Percentiles rank a stretch among this genome's conserved stretches.
phyloP scores from a whole-genome alignment of 1,140 invertebrate species.

The Drosophila kikkawai region DNA sequence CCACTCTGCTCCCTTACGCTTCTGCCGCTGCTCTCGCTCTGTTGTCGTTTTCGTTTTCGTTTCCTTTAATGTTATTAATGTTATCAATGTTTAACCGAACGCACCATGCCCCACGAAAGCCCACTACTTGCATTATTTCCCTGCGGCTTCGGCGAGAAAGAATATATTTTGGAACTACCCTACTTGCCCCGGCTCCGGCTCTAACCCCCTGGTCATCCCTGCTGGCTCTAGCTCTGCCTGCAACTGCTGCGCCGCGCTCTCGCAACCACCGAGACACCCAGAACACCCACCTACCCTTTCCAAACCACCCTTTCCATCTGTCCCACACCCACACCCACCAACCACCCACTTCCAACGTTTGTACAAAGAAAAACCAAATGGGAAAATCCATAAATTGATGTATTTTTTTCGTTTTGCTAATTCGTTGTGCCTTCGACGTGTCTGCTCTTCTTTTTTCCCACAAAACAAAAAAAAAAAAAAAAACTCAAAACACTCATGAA shows the following conservation, averaged over 20 bases:
- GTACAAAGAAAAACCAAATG: slow-evolving; percentile 53
- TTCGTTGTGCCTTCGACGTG: slow-evolving; percentile 76
- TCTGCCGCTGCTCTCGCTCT: slow-evolving; percentile 36
- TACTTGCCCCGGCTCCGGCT: slow-evolving; percentile 29
- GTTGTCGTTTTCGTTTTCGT: slow-evolving; percentile 41
- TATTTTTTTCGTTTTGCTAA: slow-evolving; percentile 76
- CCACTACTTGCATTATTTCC: slow-evolving; percentile 40
- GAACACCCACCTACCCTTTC: slow-evolving; percentile 24
- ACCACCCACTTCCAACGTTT: slow-evolving; percentile 47
- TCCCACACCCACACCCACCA: slow-evolving; percentile 25
- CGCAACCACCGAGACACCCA: slow-evolving; percentile 33
- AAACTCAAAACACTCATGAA: slow-evolving; percentile 56
- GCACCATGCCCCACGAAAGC: slow-evolving; percentile 22
- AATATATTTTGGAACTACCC: slow-evolving; percentile 9
- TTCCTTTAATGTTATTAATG: slow-evolving; percentile 64
- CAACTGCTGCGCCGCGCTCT: slow-evolving; percentile 43
- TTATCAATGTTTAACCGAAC: slow-evolving; percentile 69
- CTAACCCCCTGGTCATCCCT: slow-evolving; percentile 35
- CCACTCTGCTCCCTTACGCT: slow-evolving; percentile 24
- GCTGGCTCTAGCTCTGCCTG: slow-evolving; percentile 32
- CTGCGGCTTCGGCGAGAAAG: slow-evolving; percentile 14
- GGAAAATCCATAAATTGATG: slow-evolving; percentile 77
- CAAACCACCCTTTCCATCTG: slow-evolving; percentile 16
- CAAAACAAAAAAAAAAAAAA: slow-evolving; percentile 47
- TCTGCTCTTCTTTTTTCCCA: slow-evolving; percentile 78